Base-by-base conservation (phyloP, 2,888 invertebrate genomes). In the Drosophila paucipuncta region DNA sequence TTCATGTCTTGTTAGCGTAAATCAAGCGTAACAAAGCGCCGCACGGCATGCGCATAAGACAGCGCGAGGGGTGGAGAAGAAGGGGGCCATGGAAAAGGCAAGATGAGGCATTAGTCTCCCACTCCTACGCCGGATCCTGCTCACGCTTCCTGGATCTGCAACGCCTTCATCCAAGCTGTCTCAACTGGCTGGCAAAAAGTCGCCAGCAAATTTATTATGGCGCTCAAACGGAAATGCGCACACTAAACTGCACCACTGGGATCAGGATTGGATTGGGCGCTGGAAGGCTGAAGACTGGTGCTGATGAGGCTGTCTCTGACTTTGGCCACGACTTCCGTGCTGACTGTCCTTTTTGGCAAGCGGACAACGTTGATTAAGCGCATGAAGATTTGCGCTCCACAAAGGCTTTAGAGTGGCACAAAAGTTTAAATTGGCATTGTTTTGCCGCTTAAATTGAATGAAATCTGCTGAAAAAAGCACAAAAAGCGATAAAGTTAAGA, bases 1-100 rank as follows among this genome's bases (percentile, higher is more conserved):
- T 90, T 90, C 77, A 89, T 86, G 90, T 89, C 87, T 88, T 87
- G 87, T 87, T 90, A 90, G 82, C 91, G 87, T 87, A 87, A 87
- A 87, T 87, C 87, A 87, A 87, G 87, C 91, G 91, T 80, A 89
- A 88, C 89, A 88, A 87, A 88, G 90, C 87, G 82, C 69, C 76
- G 75, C 86, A 78, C 63, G 22, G 70, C 85, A 72, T 71, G 74
- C 68, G 73, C 73, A 66, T 63, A 68, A 69, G 80, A 43, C 49
- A 41, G 41, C 58, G n/a, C 22, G 39, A 31, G 18, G n/a, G 18
- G 9, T 25, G 16, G 2, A 16, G 22, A 55, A 47, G n/a, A 13
- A 33, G 31, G 5, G 5, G n/a, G 53, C 13, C 50, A 61, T 59
- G 61, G 50, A 63, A 59, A 62, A 62, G 78, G 65, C 78, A 70